Percentiles rank a stretch among this genome's conserved stretches.
Conservation (phyloP, 2,888 invertebrate species). For the Parapristionchus giblindavisi region DNA sequence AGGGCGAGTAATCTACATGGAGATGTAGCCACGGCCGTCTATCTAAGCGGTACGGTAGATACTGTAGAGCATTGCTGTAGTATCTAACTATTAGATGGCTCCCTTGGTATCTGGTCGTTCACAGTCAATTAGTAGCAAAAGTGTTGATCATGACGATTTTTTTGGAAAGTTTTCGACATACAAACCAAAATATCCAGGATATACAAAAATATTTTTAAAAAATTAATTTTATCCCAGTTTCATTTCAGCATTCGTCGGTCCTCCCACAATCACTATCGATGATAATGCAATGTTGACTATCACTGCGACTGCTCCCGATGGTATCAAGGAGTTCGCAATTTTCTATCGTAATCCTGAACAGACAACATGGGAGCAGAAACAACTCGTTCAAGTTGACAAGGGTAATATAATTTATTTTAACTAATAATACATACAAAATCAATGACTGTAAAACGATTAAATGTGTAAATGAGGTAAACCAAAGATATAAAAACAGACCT, state of each 20-base stretch:
- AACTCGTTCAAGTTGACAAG: background rate
- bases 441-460: background rate
- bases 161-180: too few species aligned
- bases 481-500: background rate
- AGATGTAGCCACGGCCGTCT: constrained; percentile 47
- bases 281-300: background rate
- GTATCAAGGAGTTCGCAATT: constrained; percentile 24
- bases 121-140: too few species aligned
- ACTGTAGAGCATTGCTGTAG: background rate
- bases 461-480: background rate
- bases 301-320: constrained; percentile 23
- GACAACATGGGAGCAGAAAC: constrained; percentile 15
- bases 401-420: background rate
- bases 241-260: constrained; percentile 40
- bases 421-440: background rate
- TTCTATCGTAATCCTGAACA: constrained; percentile 25
- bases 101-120: too few species aligned
- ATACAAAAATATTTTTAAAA: too few species aligned
- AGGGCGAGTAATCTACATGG: constrained; percentile 54
- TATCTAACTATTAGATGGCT: background rate
- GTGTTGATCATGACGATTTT: too few species aligned
- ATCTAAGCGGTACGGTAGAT: constrained; percentile 48
- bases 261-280: constrained; percentile 42
- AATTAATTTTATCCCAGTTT: background rate
- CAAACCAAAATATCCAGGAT: too few species aligned